phyloP scores from a whole-genome alignment of 1,140 invertebrate genomes.

The Drosophila truncata region DNA sequence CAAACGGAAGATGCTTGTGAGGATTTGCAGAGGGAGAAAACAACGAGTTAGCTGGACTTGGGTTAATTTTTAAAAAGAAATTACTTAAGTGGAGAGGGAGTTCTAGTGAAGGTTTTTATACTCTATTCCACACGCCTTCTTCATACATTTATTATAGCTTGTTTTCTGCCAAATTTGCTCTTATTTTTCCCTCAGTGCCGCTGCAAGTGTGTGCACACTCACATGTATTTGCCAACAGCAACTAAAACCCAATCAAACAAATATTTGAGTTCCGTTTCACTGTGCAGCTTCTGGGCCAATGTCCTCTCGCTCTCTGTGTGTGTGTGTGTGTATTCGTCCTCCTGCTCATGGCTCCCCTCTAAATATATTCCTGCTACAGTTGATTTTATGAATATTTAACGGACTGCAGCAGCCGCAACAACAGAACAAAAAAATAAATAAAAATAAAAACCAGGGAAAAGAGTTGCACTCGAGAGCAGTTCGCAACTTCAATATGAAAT shows the following conservation, averaged over 20 bases:
- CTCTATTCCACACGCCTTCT: accelerated
- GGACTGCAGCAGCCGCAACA: slow-evolving; percentile 50
- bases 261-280: slow-evolving; percentile 73
- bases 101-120: no score
- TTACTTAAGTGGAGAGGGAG: no score
- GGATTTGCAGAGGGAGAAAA: slow-evolving; percentile 22
- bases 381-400: slow-evolving; percentile 61
- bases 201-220: slow-evolving; percentile 14
- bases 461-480: slow-evolving; percentile 11
- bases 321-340: neutral
- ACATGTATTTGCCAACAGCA: slow-evolving; percentile 54
- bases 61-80: no score
- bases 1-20: slow-evolving; percentile 39
- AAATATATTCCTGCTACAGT: slow-evolving; percentile 29
- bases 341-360: neutral
- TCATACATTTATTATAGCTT: neutral
- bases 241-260: slow-evolving; percentile 71
- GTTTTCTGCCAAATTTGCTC: neutral
- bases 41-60: no score
- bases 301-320: slow-evolving; percentile 3
- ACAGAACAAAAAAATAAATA: slow-evolving; percentile 17
- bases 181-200: slow-evolving; percentile 1
- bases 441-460: slow-evolving; percentile 11
- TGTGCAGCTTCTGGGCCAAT: slow-evolving; percentile 61
- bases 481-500: slow-evolving; percentile 53